These are phyloP conservation scores for Heliocidaris erythrogramma DNA, from an alignment of 35 echinoderm and acorn worm genomes.

Conservation along the genomic window DNA sequence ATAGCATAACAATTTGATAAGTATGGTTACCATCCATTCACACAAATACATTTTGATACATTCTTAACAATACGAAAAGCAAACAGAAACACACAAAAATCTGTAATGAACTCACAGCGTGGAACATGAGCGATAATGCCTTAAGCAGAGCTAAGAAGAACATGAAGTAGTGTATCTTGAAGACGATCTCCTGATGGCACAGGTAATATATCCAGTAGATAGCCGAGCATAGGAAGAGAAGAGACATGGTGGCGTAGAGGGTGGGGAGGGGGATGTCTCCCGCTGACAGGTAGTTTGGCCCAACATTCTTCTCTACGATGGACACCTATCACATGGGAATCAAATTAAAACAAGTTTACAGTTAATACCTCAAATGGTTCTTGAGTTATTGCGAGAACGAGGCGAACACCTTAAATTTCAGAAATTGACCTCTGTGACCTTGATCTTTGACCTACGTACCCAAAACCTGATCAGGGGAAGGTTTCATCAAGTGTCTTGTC, in stretches of 20 bases:
- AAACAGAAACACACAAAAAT: no score
- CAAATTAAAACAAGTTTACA: background rate
- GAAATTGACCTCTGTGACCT: no score
- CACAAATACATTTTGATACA: no score
- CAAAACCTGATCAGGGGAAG: no score
- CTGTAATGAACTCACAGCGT: constrained; percentile 74
- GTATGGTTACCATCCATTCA: no score
- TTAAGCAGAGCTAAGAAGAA: constrained; percentile 69
- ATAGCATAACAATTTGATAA: no score
- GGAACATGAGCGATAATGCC: constrained; percentile 85
- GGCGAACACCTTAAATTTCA: no score
- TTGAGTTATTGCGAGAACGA: no score
- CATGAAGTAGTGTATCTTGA: constrained; percentile 98
- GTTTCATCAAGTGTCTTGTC: no score
- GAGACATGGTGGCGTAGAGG: constrained; percentile 74
- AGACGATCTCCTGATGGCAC: constrained; percentile 75
- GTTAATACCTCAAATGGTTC: no score
- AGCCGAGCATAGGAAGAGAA: constrained; percentile 74
- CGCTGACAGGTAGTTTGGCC: constrained; percentile 81
- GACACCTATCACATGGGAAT: constrained; percentile 51
- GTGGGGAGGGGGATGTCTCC: constrained; percentile 84
- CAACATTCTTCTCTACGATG: constrained; percentile 72
- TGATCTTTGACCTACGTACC: no score
- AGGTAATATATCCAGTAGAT: constrained; percentile 81
- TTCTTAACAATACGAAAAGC: no score